Percentiles rank a stretch among this genome's conserved stretches.
Conservation (phyloP, 2,888 invertebrate species). For the Drosophila quasianomalipes region DNA sequence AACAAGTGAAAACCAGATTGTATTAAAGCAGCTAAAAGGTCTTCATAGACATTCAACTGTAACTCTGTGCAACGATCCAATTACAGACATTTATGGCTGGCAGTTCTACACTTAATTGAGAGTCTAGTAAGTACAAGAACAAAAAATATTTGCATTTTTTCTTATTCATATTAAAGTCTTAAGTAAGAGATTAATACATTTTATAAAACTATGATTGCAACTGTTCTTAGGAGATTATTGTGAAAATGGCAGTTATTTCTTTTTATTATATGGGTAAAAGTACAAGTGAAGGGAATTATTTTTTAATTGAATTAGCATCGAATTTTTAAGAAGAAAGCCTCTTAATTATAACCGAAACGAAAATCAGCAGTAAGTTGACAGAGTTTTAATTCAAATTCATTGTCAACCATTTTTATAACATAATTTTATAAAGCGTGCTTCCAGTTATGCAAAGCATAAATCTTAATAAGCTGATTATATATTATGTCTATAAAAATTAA, state of each 20-base stretch:
- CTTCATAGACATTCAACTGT: slow-evolving; percentile 27
- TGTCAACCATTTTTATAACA: slow-evolving; percentile 18
- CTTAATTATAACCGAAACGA: slow-evolving; percentile 11
- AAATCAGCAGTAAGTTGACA: slow-evolving; percentile 5
- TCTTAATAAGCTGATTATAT: slow-evolving; percentile 12
- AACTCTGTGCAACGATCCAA: slow-evolving; percentile 47
- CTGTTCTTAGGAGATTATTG: background rate
- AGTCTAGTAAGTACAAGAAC: slow-evolving; percentile 57
- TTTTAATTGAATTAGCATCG: background rate
- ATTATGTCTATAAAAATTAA: background rate
- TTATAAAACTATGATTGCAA: background rate
- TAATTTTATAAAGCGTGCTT: background rate
- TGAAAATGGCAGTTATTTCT: background rate
- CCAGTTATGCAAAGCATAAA: slow-evolving; percentile 13
- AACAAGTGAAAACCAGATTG: slow-evolving; percentile 37
- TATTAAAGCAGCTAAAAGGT: slow-evolving; percentile 13
- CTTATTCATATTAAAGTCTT: background rate
- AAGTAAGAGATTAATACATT: background rate
- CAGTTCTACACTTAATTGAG: slow-evolving; percentile 45
- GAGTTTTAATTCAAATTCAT: slow-evolving; percentile 24
- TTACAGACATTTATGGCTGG: slow-evolving; percentile 46
- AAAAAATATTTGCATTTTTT: background rate
- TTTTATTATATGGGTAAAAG: background rate
- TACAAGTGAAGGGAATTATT: background rate
- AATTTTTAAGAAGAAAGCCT: slow-evolving; percentile 1